Percentiles rank a stretch among this genome's conserved stretches.
Evolutionary conservation across 1,140 invertebrate genomes (phyloP).

Genomic region (Philotrypesis tridentata): DNA sequence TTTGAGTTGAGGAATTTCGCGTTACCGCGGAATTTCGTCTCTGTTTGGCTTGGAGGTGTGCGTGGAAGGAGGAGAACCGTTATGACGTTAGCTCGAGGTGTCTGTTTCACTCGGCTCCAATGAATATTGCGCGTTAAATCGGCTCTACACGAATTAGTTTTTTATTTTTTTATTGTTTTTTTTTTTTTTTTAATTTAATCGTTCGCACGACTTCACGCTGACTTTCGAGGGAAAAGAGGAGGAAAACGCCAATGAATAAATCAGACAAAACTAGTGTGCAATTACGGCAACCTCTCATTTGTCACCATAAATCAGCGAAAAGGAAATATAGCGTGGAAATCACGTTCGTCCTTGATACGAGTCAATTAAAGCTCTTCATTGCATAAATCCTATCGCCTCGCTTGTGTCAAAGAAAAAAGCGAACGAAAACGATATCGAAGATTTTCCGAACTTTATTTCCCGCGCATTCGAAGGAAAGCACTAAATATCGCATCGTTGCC

Average conservation of each 20-base stretch:
- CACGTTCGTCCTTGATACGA: neutral
- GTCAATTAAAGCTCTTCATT: conserved; percentile 9
- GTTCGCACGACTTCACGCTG: no score
- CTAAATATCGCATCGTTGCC: no score
- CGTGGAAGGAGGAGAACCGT: neutral
- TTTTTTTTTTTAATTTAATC: neutral
- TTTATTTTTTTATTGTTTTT: no score
- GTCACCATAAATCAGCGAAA: neutral
- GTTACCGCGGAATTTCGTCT: neutral
- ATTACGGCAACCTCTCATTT: neutral
- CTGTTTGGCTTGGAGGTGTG: neutral
- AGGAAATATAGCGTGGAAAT: neutral
- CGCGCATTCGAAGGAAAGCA: neutral
- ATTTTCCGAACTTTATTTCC: neutral
- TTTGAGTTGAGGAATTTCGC: neutral
- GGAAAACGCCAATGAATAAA: neutral
- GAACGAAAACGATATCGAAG: neutral
- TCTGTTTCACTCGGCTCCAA: neutral
- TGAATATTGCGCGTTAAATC: neutral
- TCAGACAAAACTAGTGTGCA: neutral
- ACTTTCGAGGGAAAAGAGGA: neutral
- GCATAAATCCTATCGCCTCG: conserved; percentile 20
- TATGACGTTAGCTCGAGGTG: neutral
- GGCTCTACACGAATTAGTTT: no score
- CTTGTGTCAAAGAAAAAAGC: neutral